Evolutionary conservation across 2,797 vertebrate genomes (phyloP), one percentile per base, ranked within the genome.

Genomic region (Pelodytes ibericus): DNA sequence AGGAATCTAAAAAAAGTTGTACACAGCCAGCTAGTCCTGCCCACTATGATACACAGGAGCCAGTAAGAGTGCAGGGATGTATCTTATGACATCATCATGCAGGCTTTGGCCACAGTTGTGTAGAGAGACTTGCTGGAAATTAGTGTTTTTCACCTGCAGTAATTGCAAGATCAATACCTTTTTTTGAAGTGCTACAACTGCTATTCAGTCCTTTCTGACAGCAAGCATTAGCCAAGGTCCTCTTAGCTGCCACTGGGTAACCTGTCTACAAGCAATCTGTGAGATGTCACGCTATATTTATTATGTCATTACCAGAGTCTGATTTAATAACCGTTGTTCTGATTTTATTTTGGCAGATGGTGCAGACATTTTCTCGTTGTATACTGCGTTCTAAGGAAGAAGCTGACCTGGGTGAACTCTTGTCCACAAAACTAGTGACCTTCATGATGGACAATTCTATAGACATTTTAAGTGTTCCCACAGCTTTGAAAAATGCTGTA

Each of bases 311-410:
- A 26, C 3, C 13, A 63, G 31, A 7, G n/a, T 65, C 18, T 47
- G 4, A 26, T 47, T 36, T 26, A 25, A 16, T 65, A 47, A 53
- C 2, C 3, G 63, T 49, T 44, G 30, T 53, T n/a, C 20, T n/a
- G 3, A 3, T 36, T 30, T 58, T 41, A 1, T 16, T 16, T 20
- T 22, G 63, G 62, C 61, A 95, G 94, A 89, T 98, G 92, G 91
- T 97, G 72, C 97, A 98, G 88, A 94, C 89, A 0, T 99, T 98
- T 89, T 96, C 96, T 4, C 93, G 73, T 56, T 95, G 93, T 75
- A 94, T 99, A 79, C 92, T 99, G 80, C 91, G 94, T 74, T 99
- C 97, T 25, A 93, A 91, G 24, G 95, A 96, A 71, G 97, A 98
- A 82, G 91, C 95, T 81, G 97, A 98, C 79, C 82, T 99, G 87